Evolutionary conservation across 2,888 invertebrate species (phyloP), one percentile per base, ranked within the genome.

Genomic region (Agonopterix heracliana): DNA sequence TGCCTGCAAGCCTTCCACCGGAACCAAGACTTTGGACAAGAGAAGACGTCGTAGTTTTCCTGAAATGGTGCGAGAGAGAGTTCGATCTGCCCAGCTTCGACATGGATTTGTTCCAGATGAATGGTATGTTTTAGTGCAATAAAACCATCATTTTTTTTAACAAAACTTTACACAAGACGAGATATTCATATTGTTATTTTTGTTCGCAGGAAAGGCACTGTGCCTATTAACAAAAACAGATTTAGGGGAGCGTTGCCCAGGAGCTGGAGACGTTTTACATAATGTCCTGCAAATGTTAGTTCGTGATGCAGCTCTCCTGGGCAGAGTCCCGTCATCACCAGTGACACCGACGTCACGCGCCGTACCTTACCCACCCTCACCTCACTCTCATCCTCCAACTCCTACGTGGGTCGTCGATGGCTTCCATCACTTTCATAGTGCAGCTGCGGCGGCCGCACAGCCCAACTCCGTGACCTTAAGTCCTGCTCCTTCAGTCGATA

Each of bases 81-180:
- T 97, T 96, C 77, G 97, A 97, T 80, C 88, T 97, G 60, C 96
- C 96, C 47, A 93, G 94, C 64, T 95, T 98, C 74, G 96, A 97
- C 74, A 93, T 95, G 92, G 96, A 97, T 72, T 93, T 96, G 84
- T 98, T 98, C 79, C 96, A 96, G 89, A 97, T 98, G 97, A 98
- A 98, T 79, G 98, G 97, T 90, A 86, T 90, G 10, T 14, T 43
- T 9, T 10, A 38, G 10, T 38, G n/a, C 12, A 8, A 41, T 41
- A 12, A 11, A 41, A 41, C 13, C 10, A 38, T 8, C 4, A 5
- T 5, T 5, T 7, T 26, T 26, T 26, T 26, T 26, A 26, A 5
- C 5, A 26, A 5, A 26, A 26, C 2, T 3, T 17, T 4, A 17
- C 4, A 26, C 26, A 26, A 26, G 17, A 17, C 17, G 17, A 17